phyloP scores from a whole-genome alignment of 1,140 invertebrate species.

The Charaxes varanes region DNA sequence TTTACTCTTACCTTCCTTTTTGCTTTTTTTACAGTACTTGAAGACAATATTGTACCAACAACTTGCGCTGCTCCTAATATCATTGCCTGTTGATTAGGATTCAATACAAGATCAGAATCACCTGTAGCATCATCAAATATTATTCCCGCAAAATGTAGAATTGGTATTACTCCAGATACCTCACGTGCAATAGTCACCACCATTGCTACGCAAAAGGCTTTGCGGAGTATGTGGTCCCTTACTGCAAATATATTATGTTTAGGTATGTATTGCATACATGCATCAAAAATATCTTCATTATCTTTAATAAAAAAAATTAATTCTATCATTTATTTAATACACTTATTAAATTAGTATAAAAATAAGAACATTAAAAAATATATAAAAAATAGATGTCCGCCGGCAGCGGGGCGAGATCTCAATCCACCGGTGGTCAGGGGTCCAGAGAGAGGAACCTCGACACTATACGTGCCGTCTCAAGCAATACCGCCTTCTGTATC shows the following conservation, averaged over 20 bases:
- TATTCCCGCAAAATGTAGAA: constrained; percentile 51
- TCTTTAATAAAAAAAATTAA: no score
- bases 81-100: constrained; percentile 57
- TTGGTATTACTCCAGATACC: constrained; percentile 48
- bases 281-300: no score
- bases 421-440: no score
- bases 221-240: constrained; percentile 34
- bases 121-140: constrained; percentile 41
- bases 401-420: no score
- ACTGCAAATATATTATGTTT: constrained; percentile 46
- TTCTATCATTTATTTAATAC: no score
- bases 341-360: no score
- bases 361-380: no score
- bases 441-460: no score
- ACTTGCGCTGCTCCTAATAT: constrained; percentile 51
- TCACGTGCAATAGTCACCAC: constrained; percentile 37
- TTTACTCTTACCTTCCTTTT: constrained; percentile 47
- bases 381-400: no score
- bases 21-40: constrained; percentile 39
- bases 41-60: constrained; percentile 36
- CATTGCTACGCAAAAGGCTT: constrained; percentile 46
- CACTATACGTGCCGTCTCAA: no score
- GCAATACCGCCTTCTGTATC: no score
- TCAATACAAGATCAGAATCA: constrained; percentile 22
- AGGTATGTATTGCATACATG: no score